Evolutionary conservation across 2,113 vertebrate species (phyloP), one percentile per base, ranked within the genome.

Genomic region (Campylorhamphus procurvoides): DNA sequence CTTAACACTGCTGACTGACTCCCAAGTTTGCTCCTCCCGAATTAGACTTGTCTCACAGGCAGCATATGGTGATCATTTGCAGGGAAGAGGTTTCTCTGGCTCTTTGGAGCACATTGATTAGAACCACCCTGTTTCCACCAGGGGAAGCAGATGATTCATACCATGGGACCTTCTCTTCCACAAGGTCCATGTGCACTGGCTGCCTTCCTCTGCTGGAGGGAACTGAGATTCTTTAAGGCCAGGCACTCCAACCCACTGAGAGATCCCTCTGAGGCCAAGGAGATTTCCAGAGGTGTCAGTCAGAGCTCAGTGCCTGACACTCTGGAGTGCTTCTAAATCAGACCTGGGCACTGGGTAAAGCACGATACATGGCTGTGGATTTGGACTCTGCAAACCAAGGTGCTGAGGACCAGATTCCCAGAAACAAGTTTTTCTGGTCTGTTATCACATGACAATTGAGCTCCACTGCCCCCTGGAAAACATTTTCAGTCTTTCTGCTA

Each of bases 331-430:
- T 83, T 68, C 69, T 75, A 40, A 81, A 40, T 49, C 23, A 87
- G 22, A 87, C 49, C n/a, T 68, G 62, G 66, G 58, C n/a, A 63
- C 13, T n/a, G 24, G 12, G 23, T 22, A 40, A 87, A 66, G 37
- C 4, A 2, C 60, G n/a, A 63, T 17, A 23, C 12, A 10, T 7
- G 5, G 7, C 0, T 50, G 46, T 1, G 2, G 66, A n/a, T 89
- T 53, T 83, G 80, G 29, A 60, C 37, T 10, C 7, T 8, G n/a
- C 50, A 93, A 87, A 82, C 37, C 49, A 31, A 80, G 58, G 47
- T 66, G 67, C n/a, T 66, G 78, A 73, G 31, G 58, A 72, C 33
- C 63, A 1, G 29, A 64, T 73, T 86, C 63, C 27, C 92, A 90
- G 72, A 89, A 93, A 72, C 7, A 68, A 20, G 50, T 81, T 75